Percentiles rank a stretch among this genome's conserved stretches.
phyloP scores from a whole-genome alignment of 2,888 invertebrate species.

The Acanthosepion pharaonis region DNA sequence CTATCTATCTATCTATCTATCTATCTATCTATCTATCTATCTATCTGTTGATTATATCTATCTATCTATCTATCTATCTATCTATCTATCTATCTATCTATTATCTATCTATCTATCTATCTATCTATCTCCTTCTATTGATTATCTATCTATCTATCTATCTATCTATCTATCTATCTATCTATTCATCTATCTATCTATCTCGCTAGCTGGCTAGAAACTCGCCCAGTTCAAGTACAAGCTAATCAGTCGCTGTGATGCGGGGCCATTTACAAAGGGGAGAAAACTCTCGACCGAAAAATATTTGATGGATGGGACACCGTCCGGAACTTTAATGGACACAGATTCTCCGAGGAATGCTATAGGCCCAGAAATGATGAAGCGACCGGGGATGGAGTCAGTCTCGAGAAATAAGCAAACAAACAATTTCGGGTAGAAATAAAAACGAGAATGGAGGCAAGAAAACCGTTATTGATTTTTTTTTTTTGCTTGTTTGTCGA shows the following conservation, averaged over 20 bases:
- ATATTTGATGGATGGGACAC: background rate
- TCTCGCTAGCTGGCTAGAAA: too few species aligned
- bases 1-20: too few species aligned
- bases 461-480: background rate
- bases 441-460: background rate
- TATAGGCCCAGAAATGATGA: background rate
- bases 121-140: too few species aligned
- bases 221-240: background rate
- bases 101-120: too few species aligned
- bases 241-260: background rate
- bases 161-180: background rate
- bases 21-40: too few species aligned
- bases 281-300: background rate
- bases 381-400: background rate
- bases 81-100: too few species aligned
- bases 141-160: too few species aligned
- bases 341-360: background rate
- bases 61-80: too few species aligned
- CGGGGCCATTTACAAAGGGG: background rate
- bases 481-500: background rate
- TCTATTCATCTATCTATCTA: background rate
- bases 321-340: background rate
- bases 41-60: too few species aligned
- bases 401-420: background rate
- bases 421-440: background rate